Percentiles rank a stretch among this genome's conserved stretches.
These are phyloP conservation scores for Lepidocyrtinus sp. DNA, from an alignment of 2,888 invertebrate genomes.

Conservation along the genomic window DNA sequence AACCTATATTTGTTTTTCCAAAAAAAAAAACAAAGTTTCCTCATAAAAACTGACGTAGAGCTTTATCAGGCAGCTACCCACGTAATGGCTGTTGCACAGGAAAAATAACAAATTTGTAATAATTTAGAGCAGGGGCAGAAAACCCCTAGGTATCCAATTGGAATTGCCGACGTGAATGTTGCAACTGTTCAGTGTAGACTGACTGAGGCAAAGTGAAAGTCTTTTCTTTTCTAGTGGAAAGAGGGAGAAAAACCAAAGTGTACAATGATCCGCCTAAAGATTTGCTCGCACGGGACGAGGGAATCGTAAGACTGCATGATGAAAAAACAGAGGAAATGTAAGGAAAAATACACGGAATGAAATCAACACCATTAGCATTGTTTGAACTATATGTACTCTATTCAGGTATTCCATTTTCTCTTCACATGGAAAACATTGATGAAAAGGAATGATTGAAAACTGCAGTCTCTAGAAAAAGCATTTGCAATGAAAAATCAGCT, in stretches of 20 bases:
- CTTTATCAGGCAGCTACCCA: neutral
- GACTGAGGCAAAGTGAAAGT: conserved; percentile 10
- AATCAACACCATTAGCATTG: neutral
- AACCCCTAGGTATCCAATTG: too few species aligned
- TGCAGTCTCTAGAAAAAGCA: too few species aligned
- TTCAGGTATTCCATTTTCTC: too few species aligned
- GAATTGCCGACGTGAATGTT: conserved; percentile 21
- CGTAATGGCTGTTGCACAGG: neutral
- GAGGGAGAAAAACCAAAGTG: neutral
- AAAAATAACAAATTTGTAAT: neutral
- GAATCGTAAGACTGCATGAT: neutral
- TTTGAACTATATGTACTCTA: too few species aligned
- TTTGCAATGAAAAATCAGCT: too few species aligned
- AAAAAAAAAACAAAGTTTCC: too few species aligned
- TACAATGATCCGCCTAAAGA: neutral
- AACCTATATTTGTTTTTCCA: too few species aligned
- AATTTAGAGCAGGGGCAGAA: too few species aligned
- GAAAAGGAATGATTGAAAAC: too few species aligned
- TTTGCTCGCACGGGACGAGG: neutral
- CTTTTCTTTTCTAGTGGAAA: conserved; percentile 34
- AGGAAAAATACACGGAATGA: neutral
- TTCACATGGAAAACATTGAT: too few species aligned
- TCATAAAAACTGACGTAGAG: neutral
- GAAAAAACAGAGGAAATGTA: neutral
- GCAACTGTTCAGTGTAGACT: conserved; percentile 46